Evolutionary conservation across 1,140 invertebrate species (phyloP), one percentile per base, ranked within the genome.

Genomic region (Drosophila quadrilineata): DNA sequence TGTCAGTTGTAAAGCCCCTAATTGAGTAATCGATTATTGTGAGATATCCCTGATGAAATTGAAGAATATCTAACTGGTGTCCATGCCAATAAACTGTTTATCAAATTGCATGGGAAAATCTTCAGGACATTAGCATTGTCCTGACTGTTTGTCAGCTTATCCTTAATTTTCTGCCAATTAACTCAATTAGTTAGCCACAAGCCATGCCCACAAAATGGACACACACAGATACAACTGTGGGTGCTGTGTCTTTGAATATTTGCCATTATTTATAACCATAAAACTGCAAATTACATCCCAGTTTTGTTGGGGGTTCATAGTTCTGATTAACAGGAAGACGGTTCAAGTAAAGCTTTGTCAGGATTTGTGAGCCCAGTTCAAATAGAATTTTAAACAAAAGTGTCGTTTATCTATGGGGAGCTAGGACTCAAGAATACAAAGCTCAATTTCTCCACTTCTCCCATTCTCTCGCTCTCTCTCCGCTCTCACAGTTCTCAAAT

Each of bases 381-480:
- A 52, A 75, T 66, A 70, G n/a, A 82, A 77, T 76, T 64, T 67
- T 35, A 31, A 38, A 35, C 65, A 77, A 72, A 84, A 82, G 73
- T 76, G 72, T 76, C 77, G 58, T 84, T 84, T 72, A 80, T 67
- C 71, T 75, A 28, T 16, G 41, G 19, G 14, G 5, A 63, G 28
- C 16, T 24, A 17, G n/a, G n/a, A n/a, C n/a, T n/a, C n/a, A n/a
- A n/a, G n/a, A n/a, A n/a, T n/a, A n/a, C n/a, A n/a, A n/a, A n/a
- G n/a, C n/a, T n/a, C n/a, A n/a, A n/a, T n/a, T n/a, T n/a, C n/a
- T n/a, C n/a, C n/a, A n/a, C n/a, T n/a, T n/a, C n/a, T n/a, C n/a
- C n/a, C n/a, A n/a, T n/a, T n/a, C n/a, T n/a, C n/a, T n/a, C n/a
- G n/a, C n/a, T n/a, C n/a, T n/a, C n/a, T n/a, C n/a, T n/a, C n/a